Conservation (phyloP, 2,888 invertebrate species). For the Griposia aprilina region DNA sequence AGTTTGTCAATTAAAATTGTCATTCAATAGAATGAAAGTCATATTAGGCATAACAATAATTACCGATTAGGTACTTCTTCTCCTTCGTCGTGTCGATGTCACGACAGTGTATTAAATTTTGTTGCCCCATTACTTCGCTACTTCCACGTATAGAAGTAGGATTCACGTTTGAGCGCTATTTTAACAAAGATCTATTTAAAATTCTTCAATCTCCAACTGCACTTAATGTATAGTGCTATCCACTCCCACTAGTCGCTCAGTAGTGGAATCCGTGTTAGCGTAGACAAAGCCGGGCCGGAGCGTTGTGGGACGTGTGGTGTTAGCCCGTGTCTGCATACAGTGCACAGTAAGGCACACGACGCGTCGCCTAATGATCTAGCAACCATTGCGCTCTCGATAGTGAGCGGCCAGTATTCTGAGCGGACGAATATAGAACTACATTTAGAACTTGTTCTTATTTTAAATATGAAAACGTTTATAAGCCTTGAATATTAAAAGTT, state of each 20-base stretch:
- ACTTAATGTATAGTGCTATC: slow-evolving; percentile 17
- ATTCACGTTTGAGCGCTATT: background rate
- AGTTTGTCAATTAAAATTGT: no score
- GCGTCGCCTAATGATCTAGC: slow-evolving; percentile 55
- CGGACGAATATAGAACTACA: background rate
- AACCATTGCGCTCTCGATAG: slow-evolving; percentile 42
- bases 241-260: slow-evolving; percentile 26
- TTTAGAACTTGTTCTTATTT: background rate
- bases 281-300: slow-evolving; percentile 50
- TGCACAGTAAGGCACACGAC: slow-evolving; percentile 17
- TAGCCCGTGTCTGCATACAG: slow-evolving; percentile 28
- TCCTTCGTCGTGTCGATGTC: background rate
- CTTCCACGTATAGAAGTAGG: background rate
- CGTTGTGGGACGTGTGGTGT: slow-evolving; percentile 48
- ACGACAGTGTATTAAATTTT: background rate
- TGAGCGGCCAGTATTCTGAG: slow-evolving; percentile 28
- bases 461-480: background rate
- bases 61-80: background rate
- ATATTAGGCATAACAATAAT: background rate
- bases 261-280: slow-evolving; percentile 49
- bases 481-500: background rate
- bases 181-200: background rate
- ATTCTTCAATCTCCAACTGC: slow-evolving; percentile 1
- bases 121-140: background rate
- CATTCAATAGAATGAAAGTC: background rate